Conservation (phyloP, 2,797 vertebrate genomes). For the Pogonophryne albipinna region DNA sequence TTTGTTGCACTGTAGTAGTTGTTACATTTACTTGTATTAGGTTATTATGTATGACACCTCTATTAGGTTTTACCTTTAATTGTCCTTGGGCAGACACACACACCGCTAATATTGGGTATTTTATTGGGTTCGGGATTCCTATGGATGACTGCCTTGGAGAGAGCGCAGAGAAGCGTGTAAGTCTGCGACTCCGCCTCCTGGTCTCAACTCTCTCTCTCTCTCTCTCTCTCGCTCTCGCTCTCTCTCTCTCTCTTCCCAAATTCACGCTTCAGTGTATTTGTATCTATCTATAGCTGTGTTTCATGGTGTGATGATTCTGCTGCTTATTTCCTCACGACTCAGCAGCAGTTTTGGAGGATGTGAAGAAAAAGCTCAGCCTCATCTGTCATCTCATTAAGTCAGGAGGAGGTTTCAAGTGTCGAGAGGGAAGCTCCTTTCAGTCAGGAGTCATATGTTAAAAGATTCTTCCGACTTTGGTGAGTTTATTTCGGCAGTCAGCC, state of each 20-base stretch:
- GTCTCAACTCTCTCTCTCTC: too few relatives aligned
- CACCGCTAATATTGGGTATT: too few relatives aligned
- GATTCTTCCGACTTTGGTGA: conserved; percentile 30
- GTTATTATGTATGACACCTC: too few relatives aligned
- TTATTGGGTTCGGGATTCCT: too few relatives aligned
- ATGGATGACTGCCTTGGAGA: too few relatives aligned
- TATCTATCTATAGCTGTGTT: conserved; percentile 45
- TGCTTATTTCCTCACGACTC: conserved; percentile 65
- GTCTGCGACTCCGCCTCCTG: too few relatives aligned
- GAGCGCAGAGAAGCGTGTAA: too few relatives aligned
- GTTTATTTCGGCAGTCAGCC: conserved; percentile 8
- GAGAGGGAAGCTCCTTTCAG: conserved; percentile 29
- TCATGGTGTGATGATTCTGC: conserved; percentile 57
- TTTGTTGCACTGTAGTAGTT: too few relatives aligned
- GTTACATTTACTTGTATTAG: too few relatives aligned
- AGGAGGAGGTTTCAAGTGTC: conserved; percentile 31
- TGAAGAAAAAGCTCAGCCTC: conserved; percentile 34
- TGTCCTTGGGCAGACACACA: too few relatives aligned
- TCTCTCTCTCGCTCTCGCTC: background rate
- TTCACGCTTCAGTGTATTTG: conserved; percentile 29
- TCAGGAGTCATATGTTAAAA: conserved; percentile 32
- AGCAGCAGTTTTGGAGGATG: conserved; percentile 60
- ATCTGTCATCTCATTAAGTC: conserved; percentile 62
- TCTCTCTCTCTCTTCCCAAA: too few relatives aligned
- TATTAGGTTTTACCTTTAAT: too few relatives aligned